phyloP scores from a whole-genome alignment of 2,888 invertebrate genomes.

The Micoletzkya japonica region DNA sequence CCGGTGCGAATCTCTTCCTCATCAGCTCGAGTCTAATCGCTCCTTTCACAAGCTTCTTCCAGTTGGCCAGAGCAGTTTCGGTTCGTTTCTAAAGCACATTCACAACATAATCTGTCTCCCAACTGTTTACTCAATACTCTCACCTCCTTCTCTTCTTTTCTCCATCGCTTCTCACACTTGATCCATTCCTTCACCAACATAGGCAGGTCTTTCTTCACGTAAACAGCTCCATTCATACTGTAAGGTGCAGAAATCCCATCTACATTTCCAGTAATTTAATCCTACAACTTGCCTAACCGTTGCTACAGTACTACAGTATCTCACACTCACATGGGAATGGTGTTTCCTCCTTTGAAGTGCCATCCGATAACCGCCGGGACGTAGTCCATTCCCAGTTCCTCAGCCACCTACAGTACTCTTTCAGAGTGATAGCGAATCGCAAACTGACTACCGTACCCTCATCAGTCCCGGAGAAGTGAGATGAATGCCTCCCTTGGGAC shows the following conservation, averaged over 20 bases:
- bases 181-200: slow-evolving; percentile 85
- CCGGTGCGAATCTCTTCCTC: slow-evolving; percentile 18
- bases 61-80: not conserved
- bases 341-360: slow-evolving; percentile 80
- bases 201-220: slow-evolving; percentile 86
- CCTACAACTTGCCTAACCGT: not conserved
- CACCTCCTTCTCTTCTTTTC: slow-evolving; percentile 40
- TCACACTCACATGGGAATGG: slow-evolving; percentile 67
- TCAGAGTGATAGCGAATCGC: not conserved
- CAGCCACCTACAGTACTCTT: slow-evolving; percentile 79
- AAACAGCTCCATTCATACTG: slow-evolving; percentile 83
- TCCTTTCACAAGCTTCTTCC: slow-evolving; percentile 22
- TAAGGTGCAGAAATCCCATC: slow-evolving; percentile 30
- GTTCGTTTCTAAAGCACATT: not conserved
- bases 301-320: slow-evolving; percentile 54
- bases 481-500: slow-evolving; percentile 22
- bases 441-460: not conserved
- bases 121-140: not conserved
- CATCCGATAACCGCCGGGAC: slow-evolving; percentile 92
- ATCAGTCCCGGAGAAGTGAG: not conserved
- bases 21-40: slow-evolving; percentile 10
- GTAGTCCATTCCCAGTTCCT: slow-evolving; percentile 87
- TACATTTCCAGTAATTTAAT: not conserved
- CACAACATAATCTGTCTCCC: not conserved
- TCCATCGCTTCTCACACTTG: slow-evolving; percentile 66